Percentiles rank a stretch among this genome's conserved stretches.
Evolutionary conservation across 2,113 vertebrate genomes (phyloP).

Genomic region (Ceuthmochares aereus): DNA sequence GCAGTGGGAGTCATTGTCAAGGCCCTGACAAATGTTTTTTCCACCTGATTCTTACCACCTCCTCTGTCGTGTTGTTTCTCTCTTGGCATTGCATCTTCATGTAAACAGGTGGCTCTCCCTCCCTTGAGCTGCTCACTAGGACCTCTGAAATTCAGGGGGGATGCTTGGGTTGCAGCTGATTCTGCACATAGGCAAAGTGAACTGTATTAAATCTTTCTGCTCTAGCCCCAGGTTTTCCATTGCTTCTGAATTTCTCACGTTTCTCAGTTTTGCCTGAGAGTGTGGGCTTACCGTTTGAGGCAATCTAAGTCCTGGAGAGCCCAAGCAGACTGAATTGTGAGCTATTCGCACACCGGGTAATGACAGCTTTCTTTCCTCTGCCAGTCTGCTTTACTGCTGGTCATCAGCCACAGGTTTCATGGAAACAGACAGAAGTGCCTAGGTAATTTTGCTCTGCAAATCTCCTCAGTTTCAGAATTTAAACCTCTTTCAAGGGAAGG

Average conservation of each 20-base stretch:
- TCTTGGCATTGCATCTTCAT: neutral
- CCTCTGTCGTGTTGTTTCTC: neutral
- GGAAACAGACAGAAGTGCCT: neutral
- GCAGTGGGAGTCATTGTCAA: neutral
- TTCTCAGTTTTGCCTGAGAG: neutral
- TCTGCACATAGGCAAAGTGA: neutral
- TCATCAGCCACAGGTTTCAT: accelerated
- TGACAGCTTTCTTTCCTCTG: neutral
- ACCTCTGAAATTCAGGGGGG: neutral
- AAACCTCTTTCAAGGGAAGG: neutral
- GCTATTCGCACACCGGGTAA: neutral
- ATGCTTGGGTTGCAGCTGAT: neutral
- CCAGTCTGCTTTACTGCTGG: neutral
- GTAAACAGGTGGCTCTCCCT: neutral
- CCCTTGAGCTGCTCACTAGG: accelerated
- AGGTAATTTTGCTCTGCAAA: neutral
- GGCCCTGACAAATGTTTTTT: neutral
- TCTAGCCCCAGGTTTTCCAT: neutral
- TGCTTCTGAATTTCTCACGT: neutral
- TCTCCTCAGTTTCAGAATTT: neutral
- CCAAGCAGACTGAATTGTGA: neutral
- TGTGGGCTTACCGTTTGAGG: neutral
- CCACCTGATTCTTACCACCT: neutral
- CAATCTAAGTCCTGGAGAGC: neutral
- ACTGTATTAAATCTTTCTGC: neutral